phyloP scores from a whole-genome alignment of 2,888 invertebrate genomes.

The Fragum whitleyi region DNA sequence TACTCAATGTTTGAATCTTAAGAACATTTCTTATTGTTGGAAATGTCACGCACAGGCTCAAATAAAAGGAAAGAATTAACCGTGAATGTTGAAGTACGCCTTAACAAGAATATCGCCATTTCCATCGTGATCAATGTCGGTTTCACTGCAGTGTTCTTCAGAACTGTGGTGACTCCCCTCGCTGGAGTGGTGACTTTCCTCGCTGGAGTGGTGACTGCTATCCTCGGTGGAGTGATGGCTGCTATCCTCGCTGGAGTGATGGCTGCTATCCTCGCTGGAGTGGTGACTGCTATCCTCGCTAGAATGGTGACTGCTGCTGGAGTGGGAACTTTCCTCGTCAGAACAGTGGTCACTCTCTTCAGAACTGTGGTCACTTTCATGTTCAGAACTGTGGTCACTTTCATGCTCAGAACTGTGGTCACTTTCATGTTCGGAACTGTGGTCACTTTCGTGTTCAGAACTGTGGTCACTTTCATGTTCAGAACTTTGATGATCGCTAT shows the following conservation, averaged over 20 bases:
- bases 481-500: not conserved
- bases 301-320: no score
- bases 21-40: no score
- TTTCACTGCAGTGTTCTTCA: not conserved
- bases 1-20: no score
- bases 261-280: not conserved
- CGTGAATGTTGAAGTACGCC: no score
- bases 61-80: no score
- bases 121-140: no score
- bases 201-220: no score
- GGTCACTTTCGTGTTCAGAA: not conserved
- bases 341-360: no score
- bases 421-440: not conserved
- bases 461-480: not conserved
- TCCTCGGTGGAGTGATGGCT: not conserved
- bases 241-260: not conserved
- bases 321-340: no score
- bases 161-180: not conserved
- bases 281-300: no score
- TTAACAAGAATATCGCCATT: no score
- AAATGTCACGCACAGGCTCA: no score
- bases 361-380: not conserved
- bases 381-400: not conserved
- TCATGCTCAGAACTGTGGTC: not conserved
- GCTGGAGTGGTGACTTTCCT: not conserved